Evolutionary conservation across 2,113 vertebrate species (phyloP).

Genomic region (Pangasianodon gigas): DNA sequence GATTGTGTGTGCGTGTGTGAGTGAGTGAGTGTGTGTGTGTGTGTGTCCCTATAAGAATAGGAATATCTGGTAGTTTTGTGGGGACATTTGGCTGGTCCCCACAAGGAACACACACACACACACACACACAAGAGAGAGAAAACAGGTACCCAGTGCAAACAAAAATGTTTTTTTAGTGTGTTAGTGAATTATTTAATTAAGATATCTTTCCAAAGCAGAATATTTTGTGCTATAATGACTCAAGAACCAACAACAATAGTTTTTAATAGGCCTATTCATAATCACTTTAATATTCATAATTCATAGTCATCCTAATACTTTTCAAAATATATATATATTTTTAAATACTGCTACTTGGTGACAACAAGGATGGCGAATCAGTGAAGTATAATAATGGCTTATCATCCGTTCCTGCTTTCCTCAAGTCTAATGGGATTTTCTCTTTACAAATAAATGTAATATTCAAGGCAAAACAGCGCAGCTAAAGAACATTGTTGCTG

Average conservation of each 20-base stretch:
- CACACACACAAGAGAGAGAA: background rate
- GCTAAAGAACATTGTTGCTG: slow-evolving; percentile 42
- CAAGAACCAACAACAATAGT: background rate
- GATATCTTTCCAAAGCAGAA: background rate
- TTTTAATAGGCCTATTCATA: background rate
- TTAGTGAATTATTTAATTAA: background rate
- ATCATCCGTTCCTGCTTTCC: slow-evolving; percentile 19
- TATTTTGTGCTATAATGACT: background rate
- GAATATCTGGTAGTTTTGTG: background rate
- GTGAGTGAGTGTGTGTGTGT: slow-evolving; percentile 32
- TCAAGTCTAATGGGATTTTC: slow-evolving; percentile 15
- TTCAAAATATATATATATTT: background rate
- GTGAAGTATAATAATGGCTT: slow-evolving; percentile 21
- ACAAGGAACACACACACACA: background rate
- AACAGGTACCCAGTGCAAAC: background rate
- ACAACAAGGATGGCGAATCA: slow-evolving; percentile 20
- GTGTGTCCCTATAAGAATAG: background rate
- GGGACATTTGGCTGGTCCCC: background rate
- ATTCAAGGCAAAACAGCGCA: slow-evolving; percentile 21
- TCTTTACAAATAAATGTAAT: slow-evolving; percentile 35
- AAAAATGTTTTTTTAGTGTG: background rate
- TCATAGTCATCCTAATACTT: background rate
- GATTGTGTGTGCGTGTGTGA: background rate
- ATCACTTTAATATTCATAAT: slow-evolving; percentile 8
- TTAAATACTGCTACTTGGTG: background rate